Conservation (phyloP, 2,797 vertebrate species). For the Parotocinclus haroldoi region DNA sequence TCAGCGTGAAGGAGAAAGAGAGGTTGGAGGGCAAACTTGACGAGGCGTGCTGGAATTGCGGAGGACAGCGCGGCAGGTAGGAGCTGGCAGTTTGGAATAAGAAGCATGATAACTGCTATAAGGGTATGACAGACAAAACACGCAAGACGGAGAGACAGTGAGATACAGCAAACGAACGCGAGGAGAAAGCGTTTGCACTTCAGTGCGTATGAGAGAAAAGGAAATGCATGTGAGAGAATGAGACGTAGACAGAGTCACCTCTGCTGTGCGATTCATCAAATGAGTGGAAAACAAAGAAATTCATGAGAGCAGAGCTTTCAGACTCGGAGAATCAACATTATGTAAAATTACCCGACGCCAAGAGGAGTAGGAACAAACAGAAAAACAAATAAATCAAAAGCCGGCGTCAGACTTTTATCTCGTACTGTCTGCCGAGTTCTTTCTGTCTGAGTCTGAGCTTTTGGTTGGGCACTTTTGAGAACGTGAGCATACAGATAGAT, state of each 20-base stretch:
- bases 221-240: too few species aligned
- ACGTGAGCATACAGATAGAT: too few species aligned
- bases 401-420: conserved; percentile 58
- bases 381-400: conserved; percentile 64
- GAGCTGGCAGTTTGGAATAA: conserved; percentile 33
- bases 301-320: conserved; percentile 56
- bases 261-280: conserved; percentile 54
- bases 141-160: conserved; percentile 18
- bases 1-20: conserved; percentile 54
- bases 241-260: too few species aligned
- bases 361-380: conserved; percentile 51
- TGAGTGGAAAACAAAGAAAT: conserved; percentile 59
- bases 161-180: too few species aligned
- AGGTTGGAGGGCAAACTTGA: conserved; percentile 39
- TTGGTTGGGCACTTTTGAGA: neutral
- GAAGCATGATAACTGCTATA: conserved; percentile 3
- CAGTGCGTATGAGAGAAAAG: too few species aligned
- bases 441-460: neutral
- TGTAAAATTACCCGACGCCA: conserved; percentile 57
- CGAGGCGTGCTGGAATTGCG: conserved; percentile 36
- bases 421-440: conserved; percentile 40
- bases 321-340: conserved; percentile 63
- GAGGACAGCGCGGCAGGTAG: conserved; percentile 41
- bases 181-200: too few species aligned
- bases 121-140: neutral